These are phyloP conservation scores for Tridacna crocea DNA, from an alignment of 2,888 invertebrate species.

Conservation along the genomic window DNA sequence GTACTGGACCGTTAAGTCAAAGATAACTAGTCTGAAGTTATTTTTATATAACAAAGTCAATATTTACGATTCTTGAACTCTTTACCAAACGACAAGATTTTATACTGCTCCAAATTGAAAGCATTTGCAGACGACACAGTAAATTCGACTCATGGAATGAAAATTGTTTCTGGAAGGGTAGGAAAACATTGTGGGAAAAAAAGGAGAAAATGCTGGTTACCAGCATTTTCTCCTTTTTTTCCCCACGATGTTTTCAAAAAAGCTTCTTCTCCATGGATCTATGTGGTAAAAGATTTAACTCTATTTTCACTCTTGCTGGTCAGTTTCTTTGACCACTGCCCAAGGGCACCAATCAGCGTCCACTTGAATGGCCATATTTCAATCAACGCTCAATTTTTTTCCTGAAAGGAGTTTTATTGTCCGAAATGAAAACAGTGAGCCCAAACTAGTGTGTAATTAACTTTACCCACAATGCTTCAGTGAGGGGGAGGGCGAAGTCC, in stretches of 20 bases:
- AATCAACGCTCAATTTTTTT: constrained; percentile 22
- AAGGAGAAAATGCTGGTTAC: not conserved
- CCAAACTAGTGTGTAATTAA: constrained; percentile 10
- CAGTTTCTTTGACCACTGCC: constrained; percentile 19
- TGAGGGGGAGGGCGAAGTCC: not conserved
- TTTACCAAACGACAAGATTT: no score
- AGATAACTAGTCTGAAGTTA: constrained; percentile 13
- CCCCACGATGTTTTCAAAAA: not conserved
- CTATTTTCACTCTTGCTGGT: constrained; percentile 2
- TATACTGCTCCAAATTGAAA: no score
- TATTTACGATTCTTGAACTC: constrained; percentile 23
- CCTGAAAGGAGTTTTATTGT: constrained; percentile 15
- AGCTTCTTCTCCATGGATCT: not conserved
- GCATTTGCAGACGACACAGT: no score
- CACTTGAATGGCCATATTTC: constrained; percentile 27
- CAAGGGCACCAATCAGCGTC: constrained; percentile 15
- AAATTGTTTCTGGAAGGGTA: not conserved
- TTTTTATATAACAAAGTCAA: constrained; percentile 23
- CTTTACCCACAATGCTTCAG: constrained; percentile 22
- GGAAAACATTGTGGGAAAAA: not conserved
- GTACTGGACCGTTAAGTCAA: constrained; percentile 10
- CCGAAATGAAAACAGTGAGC: constrained; percentile 21
- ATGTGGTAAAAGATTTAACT: not conserved
- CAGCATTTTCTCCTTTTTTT: not conserved
- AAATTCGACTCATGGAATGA: not conserved